These are phyloP conservation scores for Dryomyza anilis DNA, from an alignment of 2,888 invertebrate genomes.

Conservation along the genomic window DNA sequence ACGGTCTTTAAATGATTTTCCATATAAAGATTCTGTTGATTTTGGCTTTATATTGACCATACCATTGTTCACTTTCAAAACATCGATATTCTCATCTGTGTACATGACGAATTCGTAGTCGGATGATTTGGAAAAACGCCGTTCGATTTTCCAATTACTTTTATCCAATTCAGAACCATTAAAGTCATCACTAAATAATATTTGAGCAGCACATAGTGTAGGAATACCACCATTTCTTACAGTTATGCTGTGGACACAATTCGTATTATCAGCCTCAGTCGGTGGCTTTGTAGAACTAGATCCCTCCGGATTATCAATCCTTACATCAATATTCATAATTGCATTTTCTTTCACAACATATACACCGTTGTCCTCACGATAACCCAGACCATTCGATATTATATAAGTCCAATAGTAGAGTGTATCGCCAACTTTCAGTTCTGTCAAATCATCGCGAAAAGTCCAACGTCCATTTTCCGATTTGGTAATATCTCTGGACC, in stretches of 20 bases:
- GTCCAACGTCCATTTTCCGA: conserved; percentile 70
- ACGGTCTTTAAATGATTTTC: conserved; percentile 32
- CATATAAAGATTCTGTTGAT: background rate
- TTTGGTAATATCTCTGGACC: conserved; percentile 69
- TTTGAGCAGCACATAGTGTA: conserved; percentile 44
- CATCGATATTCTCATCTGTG: conserved; percentile 36
- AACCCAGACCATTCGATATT: conserved; percentile 72
- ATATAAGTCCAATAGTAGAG: conserved; percentile 80
- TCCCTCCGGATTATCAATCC: too few species aligned
- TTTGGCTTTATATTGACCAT: conserved; percentile 43
- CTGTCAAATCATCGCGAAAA: conserved; percentile 67
- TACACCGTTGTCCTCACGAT: conserved; percentile 63
- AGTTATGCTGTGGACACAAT: too few species aligned
- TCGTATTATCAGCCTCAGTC: too few species aligned
- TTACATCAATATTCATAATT: too few species aligned
- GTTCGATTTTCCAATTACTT: conserved; percentile 50
- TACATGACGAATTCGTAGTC: conserved; percentile 54
- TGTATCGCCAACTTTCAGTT: conserved; percentile 69
- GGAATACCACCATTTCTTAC: conserved; percentile 41
- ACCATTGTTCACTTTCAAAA: conserved; percentile 41
- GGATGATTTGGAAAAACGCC: conserved; percentile 50
- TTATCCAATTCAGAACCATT: conserved; percentile 39
- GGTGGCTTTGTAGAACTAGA: too few species aligned
- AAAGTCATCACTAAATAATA: conserved; percentile 55
- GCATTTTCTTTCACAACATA: conserved; percentile 49